Conservation (phyloP, 1,140 invertebrate species). For the Scaptomyza pallida region DNA sequence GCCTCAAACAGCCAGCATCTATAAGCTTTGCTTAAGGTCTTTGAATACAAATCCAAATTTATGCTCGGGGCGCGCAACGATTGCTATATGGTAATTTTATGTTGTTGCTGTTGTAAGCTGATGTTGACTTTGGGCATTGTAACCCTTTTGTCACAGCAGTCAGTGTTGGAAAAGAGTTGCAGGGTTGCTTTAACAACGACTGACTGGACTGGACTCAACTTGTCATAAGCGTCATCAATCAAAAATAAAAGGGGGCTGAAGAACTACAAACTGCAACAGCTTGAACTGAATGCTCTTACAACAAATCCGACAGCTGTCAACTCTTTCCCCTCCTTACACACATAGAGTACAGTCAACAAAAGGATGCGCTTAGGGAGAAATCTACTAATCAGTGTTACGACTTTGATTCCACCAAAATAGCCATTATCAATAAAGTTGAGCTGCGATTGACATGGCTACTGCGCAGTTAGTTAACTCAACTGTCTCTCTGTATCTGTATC, state of each 20-base stretch:
- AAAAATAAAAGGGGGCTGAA: slow-evolving; percentile 30
- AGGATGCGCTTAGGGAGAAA: slow-evolving; percentile 18
- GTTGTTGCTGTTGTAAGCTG: slow-evolving; percentile 47
- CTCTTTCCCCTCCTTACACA: too few relatives aligned
- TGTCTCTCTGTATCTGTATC: neutral
- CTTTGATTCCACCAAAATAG: slow-evolving; percentile 21
- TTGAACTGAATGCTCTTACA: slow-evolving; percentile 35
- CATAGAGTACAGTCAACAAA: slow-evolving; percentile 19
- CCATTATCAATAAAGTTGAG: slow-evolving; percentile 36
- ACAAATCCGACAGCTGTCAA: slow-evolving; percentile 43
- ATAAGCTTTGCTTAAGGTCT: neutral
- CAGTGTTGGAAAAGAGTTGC: slow-evolving; percentile 50
- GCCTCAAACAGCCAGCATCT: slow-evolving; percentile 3
- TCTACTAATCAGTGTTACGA: slow-evolving; percentile 30
- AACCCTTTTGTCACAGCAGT: slow-evolving; percentile 52
- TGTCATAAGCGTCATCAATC: slow-evolving; percentile 38
- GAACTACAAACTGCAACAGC: neutral
- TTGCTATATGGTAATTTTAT: slow-evolving; percentile 63
- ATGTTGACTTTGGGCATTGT: slow-evolving; percentile 67
- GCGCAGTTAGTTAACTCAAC: neutral
- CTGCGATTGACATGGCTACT: neutral
- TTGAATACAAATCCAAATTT: neutral
- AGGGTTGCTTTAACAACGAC: slow-evolving; percentile 12
- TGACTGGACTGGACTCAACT: slow-evolving; percentile 49
- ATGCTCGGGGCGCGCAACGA: slow-evolving; percentile 32